A percentile compares a stretch with the other conserved stretches of the same genome.
Conservation (phyloP, 2,888 invertebrate genomes). For the Dasysyrphus albostriatus region DNA sequence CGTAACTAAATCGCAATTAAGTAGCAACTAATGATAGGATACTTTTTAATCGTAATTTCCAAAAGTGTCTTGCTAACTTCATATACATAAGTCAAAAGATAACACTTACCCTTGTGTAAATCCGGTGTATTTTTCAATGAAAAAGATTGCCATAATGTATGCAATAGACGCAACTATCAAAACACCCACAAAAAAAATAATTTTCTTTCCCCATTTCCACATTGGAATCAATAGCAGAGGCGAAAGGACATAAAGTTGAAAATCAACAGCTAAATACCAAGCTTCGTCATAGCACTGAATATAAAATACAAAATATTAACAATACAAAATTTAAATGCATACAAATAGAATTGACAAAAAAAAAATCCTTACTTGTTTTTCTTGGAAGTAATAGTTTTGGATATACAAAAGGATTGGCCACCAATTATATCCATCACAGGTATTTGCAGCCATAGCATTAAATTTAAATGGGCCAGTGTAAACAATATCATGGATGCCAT, state of each 20-base stretch:
- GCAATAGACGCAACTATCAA: background rate
- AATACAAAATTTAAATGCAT: background rate
- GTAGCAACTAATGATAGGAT: no score
- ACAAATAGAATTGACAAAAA: no score
- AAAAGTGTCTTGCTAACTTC: no score
- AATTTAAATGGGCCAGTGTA: slow-evolving; percentile 83
- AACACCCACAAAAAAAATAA: background rate
- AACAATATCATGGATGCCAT: slow-evolving; percentile 83
- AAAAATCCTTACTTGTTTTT: background rate
- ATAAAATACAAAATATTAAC: background rate
- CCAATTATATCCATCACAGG: slow-evolving; percentile 82
- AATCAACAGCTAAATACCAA: slow-evolving; percentile 37
- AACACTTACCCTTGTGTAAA: slow-evolving; percentile 11
- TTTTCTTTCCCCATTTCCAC: slow-evolving; percentile 40
- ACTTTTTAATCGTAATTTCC: no score
- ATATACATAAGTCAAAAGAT: no score
- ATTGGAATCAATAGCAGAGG: slow-evolving; percentile 12
- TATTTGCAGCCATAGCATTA: background rate
- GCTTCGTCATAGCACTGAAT: slow-evolving; percentile 1
- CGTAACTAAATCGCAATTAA: no score
- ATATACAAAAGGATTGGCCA: slow-evolving; percentile 83
- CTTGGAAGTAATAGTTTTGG: slow-evolving; percentile 81
- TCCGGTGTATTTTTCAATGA: background rate
- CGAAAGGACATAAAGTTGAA: slow-evolving; percentile 12
- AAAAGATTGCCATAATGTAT: background rate